Evolutionary conservation across 2,797 vertebrate genomes (phyloP).

Genomic region (Scolopax bukidnonensis): DNA sequence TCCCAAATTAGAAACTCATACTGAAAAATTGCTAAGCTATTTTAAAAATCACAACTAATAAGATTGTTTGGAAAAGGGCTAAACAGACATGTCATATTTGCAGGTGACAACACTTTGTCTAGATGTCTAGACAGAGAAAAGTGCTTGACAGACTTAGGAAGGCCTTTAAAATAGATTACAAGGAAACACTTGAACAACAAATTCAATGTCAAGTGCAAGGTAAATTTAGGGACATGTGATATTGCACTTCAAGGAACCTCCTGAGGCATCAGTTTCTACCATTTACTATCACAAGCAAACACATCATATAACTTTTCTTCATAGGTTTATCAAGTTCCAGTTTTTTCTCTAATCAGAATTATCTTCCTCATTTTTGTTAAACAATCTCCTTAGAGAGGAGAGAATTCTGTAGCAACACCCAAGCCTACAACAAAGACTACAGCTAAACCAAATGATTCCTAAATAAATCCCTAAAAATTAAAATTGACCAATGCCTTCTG

Average conservation of each 20-base stretch:
- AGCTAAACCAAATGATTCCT: neutral
- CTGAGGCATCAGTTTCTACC: neutral
- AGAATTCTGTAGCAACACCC: neutral
- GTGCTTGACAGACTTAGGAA: neutral
- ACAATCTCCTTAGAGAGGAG: neutral
- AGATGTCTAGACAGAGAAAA: neutral
- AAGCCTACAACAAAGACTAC: neutral
- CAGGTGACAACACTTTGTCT: neutral
- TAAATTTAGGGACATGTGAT: neutral
- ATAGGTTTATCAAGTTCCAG: neutral
- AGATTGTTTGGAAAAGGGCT: neutral
- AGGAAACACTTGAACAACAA: neutral
- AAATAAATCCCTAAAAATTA: neutral
- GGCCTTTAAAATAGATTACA: neutral
- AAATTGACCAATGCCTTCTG: neutral
- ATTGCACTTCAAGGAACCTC: neutral
- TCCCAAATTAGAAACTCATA: neutral
- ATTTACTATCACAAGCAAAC: neutral
- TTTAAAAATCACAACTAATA: constrained; percentile 5
- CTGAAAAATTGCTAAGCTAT: neutral
- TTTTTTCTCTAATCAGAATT: neutral
- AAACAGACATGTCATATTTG: neutral
- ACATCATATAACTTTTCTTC: neutral
- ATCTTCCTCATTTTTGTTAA: neutral
- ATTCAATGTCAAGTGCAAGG: neutral